Percentiles rank a stretch among this genome's conserved stretches.
phyloP scores from a whole-genome alignment of 1,140 invertebrate species.

The Zelostemma sp. region DNA sequence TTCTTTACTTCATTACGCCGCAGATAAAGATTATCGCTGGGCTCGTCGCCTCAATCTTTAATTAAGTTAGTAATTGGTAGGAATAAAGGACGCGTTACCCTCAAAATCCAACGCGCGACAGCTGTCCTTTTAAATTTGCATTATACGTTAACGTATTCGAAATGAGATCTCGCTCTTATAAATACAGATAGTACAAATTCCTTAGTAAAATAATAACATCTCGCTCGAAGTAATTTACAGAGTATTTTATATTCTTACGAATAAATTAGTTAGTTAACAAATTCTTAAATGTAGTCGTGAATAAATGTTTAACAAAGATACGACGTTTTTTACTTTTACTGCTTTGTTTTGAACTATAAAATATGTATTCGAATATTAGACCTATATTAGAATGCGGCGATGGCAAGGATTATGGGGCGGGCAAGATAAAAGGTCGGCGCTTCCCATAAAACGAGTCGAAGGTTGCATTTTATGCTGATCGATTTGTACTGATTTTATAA shows the following conservation, averaged over 20 bases:
- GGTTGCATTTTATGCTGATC: constrained; percentile 64
- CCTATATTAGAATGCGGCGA: constrained; percentile 12
- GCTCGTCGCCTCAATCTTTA: constrained; percentile 65
- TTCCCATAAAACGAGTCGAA: constrained; percentile 61
- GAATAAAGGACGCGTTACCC: constrained; percentile 44
- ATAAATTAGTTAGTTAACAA: background rate
- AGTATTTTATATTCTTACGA: background rate
- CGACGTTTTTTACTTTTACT: background rate
- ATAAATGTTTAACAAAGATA: no score
- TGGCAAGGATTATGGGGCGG: constrained; percentile 55
- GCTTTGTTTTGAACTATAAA: background rate
- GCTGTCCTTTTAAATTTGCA: constrained; percentile 34
- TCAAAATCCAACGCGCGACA: constrained; percentile 36
- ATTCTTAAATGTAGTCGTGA: background rate
- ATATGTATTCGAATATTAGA: constrained; percentile 3
- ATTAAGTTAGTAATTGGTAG: constrained; percentile 62
- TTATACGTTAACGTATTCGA: constrained; percentile 8
- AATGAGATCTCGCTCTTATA: no score
- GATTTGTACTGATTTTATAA: constrained; percentile 69
- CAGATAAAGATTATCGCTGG: constrained; percentile 61
- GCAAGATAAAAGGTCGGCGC: constrained; percentile 61
- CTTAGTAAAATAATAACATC: no score
- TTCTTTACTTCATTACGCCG: constrained; percentile 58
- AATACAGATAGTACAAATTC: no score
- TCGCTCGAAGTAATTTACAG: no score